phyloP scores from a whole-genome alignment of 92 coral and sea anemone species.

The Phymanthus crucifer region DNA sequence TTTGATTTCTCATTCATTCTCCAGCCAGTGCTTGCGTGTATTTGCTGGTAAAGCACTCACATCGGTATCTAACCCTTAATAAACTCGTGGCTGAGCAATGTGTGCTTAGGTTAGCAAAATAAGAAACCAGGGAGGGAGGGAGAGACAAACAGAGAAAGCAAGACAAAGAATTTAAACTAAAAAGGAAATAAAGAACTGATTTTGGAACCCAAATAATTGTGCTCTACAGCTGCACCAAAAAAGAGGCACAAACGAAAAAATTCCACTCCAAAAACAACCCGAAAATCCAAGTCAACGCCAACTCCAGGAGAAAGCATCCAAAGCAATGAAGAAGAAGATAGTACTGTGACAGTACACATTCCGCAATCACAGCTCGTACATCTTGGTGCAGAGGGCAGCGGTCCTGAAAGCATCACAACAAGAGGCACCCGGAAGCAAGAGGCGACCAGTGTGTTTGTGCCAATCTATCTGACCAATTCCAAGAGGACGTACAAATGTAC shows the following conservation, averaged over 20 bases:
- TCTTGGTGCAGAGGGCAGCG: conserved; percentile 34
- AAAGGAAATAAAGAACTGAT: no score
- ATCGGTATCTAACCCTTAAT: no score
- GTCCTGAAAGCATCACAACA: conserved; percentile 5
- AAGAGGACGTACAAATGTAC: conserved; percentile 72
- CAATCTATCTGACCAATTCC: conserved; percentile 66
- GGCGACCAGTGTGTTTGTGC: conserved; percentile 86
- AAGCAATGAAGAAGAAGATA: conserved; percentile 4
- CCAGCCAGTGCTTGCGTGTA: no score
- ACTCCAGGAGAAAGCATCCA: conserved; percentile 13
- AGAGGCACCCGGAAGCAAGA: conserved; percentile 65
- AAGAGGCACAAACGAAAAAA: conserved; percentile 79
- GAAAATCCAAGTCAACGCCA: conserved; percentile 43
- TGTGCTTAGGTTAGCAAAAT: no score
- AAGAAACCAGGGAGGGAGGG: no score
- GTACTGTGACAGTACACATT: conserved; percentile 71
- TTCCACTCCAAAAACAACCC: conserved; percentile 84
- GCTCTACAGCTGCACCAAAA: conserved; percentile 17
- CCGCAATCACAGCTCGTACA: conserved; percentile 89
- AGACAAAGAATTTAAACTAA: no score
- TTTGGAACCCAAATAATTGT: neutral
- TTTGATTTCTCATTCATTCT: no score
- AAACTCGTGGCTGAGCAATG: no score
- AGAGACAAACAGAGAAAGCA: no score
- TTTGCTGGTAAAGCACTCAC: no score